A percentile compares a stretch with the other conserved stretches of the same genome.
phyloP scores from a whole-genome alignment of 1,140 invertebrate species.

The Drosophila saltans region DNA sequence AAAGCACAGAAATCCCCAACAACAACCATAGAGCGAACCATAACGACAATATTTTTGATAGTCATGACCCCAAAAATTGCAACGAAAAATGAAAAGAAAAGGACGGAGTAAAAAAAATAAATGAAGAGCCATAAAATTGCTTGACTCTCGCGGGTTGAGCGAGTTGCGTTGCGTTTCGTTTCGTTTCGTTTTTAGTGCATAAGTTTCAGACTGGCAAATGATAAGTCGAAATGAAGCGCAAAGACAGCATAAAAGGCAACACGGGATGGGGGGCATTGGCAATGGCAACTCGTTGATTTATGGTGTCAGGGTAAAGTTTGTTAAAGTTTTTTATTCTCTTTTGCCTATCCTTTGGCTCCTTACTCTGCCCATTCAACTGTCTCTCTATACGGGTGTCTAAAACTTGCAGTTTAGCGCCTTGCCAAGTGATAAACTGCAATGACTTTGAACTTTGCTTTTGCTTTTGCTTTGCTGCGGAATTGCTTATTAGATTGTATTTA shows the following conservation, averaged over 20 bases:
- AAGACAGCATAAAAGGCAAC: slow-evolving; percentile 16
- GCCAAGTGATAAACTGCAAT: slow-evolving; percentile 70
- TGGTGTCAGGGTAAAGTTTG: slow-evolving; percentile 66
- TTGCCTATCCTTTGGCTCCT: too few relatives aligned
- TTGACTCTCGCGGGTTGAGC: background rate
- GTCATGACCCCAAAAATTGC: slow-evolving; percentile 64
- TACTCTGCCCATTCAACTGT: background rate
- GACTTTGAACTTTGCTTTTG: slow-evolving; percentile 43
- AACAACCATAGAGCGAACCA: slow-evolving; percentile 15
- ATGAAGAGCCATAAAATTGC: slow-evolving; percentile 61
- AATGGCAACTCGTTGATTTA: slow-evolving; percentile 66
- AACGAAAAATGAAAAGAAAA: slow-evolving; percentile 23
- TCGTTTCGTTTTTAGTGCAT: slow-evolving; percentile 66
- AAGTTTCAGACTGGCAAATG: slow-evolving; percentile 56
- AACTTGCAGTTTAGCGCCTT: slow-evolving; percentile 71
- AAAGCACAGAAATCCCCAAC: background rate
- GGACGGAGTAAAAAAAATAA: slow-evolving; percentile 1
- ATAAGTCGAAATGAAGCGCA: slow-evolving; percentile 70
- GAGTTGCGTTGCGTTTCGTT: background rate
- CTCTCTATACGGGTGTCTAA: slow-evolving; percentile 24
- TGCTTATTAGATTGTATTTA: slow-evolving; percentile 60
- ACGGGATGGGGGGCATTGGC: background rate
- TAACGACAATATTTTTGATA: slow-evolving; percentile 73
- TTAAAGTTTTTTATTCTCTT: slow-evolving; percentile 1
- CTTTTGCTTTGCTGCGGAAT: slow-evolving; percentile 6